Conservation (phyloP, 2,113 vertebrate species). For the Pygoscelis antarcticus region DNA sequence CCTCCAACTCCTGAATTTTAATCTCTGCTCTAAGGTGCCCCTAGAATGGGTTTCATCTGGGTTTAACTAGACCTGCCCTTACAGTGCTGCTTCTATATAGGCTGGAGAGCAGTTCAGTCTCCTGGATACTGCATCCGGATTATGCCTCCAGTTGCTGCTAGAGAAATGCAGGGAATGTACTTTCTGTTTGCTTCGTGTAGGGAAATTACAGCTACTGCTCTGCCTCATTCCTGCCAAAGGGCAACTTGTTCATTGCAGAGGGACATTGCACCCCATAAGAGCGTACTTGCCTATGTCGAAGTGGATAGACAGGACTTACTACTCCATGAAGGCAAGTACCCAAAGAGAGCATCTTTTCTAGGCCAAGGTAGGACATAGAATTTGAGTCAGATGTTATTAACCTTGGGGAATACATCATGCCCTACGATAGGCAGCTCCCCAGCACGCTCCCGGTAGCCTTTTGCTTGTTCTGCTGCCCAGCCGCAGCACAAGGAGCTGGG, state of each 20-base stretch:
- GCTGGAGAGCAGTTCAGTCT: background rate
- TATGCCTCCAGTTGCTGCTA: background rate
- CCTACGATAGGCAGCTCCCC: background rate
- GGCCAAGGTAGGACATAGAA: background rate
- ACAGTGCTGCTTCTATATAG: background rate
- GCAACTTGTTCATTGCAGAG: background rate
- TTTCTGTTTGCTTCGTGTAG: background rate
- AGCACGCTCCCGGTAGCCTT: accelerated
- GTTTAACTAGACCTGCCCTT: background rate
- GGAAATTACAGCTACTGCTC: background rate
- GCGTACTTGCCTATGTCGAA: accelerated
- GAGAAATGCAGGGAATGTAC: background rate
- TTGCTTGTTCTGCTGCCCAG: background rate
- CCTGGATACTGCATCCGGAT: background rate
- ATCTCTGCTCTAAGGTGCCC: background rate
- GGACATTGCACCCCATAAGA: accelerated
- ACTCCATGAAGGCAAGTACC: background rate
- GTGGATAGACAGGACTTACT: background rate
- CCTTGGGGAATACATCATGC: background rate
- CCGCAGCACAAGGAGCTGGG: background rate
- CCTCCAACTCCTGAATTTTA: background rate
- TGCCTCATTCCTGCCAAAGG: background rate
- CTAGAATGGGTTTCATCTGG: background rate
- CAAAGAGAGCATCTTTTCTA: background rate
- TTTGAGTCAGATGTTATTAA: background rate